Evolutionary conservation across 2,797 vertebrate genomes (phyloP), one percentile per base, ranked within the genome.

Genomic region (Anas bernieri): DNA sequence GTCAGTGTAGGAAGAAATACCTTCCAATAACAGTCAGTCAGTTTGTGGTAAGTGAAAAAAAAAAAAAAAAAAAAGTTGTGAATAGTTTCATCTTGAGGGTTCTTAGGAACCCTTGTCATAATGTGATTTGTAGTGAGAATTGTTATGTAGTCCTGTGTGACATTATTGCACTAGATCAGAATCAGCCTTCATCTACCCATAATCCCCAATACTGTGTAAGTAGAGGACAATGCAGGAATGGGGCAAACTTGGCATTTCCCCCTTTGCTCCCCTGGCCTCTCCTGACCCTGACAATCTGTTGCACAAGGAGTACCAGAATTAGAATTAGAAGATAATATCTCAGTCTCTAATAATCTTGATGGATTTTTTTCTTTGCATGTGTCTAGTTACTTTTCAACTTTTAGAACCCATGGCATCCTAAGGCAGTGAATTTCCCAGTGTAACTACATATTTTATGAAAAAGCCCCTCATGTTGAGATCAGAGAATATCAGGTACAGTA

Each of bases 21-120:
- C 0, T 70, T 56, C 15, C 5, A 30, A 9, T 43, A 69, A 50
- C 30, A 91, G 30, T 11, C n/a, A 61, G 43, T 35, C 1, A 56
- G 43, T 35, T 2, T n/a, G 2, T 67, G 72, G 20, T 20, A 64
- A 28, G 11, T 64, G 43, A 20, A 18, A 20, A 20, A 20, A 45
- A 20, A 45, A 9, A 18, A 45, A 45, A 20, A 45, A 45, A 45
- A 10, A 20, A 45, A 45, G 18, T 45, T 45, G 43, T 45, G 18
- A 45, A 83, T 33, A 43, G 5, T 48, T 69, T 22, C 37, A 61
- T 30, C 26, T 64, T 0, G 0, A 73, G 11, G 3, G 1, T 64
- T 90, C 28, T 50, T 43, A 43, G 35, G 23, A 76, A 89, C 5
- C 35, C 56, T 61, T 75, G 10, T 16, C 54, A 18, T 45, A 87